phyloP scores from a whole-genome alignment of 2,113 vertebrate genomes.

The Sardina pilchardus region DNA sequence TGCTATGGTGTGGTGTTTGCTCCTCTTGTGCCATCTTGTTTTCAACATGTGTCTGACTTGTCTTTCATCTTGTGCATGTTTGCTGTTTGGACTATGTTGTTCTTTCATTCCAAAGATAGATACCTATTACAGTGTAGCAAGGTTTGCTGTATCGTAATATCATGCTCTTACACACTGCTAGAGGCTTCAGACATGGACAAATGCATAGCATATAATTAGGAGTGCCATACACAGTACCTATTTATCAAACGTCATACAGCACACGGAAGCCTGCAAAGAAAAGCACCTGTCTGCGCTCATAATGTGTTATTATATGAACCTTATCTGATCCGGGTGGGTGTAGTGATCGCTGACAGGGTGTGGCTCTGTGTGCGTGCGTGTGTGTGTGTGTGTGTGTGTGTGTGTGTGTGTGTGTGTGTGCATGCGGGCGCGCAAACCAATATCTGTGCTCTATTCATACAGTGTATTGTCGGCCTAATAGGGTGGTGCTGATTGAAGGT shows the following conservation, averaged over 20 bases:
- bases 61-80: neutral
- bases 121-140: neutral
- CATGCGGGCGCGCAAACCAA: neutral
- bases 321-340: slow-evolving; percentile 5
- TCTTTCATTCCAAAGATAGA: neutral
- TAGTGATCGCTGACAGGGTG: neutral
- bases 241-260: neutral
- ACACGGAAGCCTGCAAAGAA: neutral
- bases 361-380: slow-evolving; percentile 20
- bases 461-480: neutral
- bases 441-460: neutral
- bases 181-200: neutral
- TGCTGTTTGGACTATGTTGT: neutral
- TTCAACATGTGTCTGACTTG: neutral
- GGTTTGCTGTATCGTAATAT: neutral
- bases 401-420: slow-evolving; percentile 36
- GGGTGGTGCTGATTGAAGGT: neutral
- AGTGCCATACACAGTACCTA: neutral
- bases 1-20: neutral
- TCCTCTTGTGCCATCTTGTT: neutral
- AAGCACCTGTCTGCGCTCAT: neutral
- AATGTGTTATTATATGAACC: neutral
- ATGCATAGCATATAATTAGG: neutral
- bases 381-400: slow-evolving; percentile 52
- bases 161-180: neutral